Evolutionary conservation across 2,888 invertebrate genomes (phyloP), one percentile per base, ranked within the genome.

Genomic region (Erebia epiphron): DNA sequence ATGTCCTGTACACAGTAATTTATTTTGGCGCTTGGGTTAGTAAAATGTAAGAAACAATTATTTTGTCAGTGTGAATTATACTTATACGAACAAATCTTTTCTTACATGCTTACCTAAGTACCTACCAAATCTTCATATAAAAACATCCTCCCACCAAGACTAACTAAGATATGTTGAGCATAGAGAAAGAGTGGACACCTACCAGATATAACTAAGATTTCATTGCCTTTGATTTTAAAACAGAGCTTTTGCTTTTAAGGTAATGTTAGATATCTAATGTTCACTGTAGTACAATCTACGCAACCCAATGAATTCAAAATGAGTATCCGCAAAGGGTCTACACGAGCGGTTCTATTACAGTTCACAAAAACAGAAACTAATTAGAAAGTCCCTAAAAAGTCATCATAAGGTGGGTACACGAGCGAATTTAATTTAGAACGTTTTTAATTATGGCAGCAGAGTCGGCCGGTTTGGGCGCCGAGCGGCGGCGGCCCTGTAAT

Each of bases 381-480:
- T 91, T 90, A 92, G 92, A 92, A 91, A 92, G 90, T 85, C 83
- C 87, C 88, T 88, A 91, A 92, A 92, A 93, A 91, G 89, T 89
- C 89, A 90, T 89, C 89, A 90, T 91, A 92, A 92, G 90, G 86
- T 82, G 80, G 82, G 83, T 84, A 90, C 89, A 91, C 90, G 87
- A 91, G 93, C 92, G 90, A 93, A 93, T 93, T 92, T 92, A 91
- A 93, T 93, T 92, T 92, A 88, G 92, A 92, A 87, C 89, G 88
- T 92, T 93, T 92, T 93, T 93, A 93, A 93, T 93, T 93, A 92
- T 86, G 90, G 86, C 88, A 83, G 89, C 84, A 80, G 83, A 83
- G 83, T 78, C 78, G 85, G 85, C 85, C 85, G 85, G 86, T 86
- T 89, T 89, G 86, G 91, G 88, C 92, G 91, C 91, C 91, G 90